phyloP scores from a whole-genome alignment of 2,888 invertebrate genomes.

The Anarsia innoxiella region DNA sequence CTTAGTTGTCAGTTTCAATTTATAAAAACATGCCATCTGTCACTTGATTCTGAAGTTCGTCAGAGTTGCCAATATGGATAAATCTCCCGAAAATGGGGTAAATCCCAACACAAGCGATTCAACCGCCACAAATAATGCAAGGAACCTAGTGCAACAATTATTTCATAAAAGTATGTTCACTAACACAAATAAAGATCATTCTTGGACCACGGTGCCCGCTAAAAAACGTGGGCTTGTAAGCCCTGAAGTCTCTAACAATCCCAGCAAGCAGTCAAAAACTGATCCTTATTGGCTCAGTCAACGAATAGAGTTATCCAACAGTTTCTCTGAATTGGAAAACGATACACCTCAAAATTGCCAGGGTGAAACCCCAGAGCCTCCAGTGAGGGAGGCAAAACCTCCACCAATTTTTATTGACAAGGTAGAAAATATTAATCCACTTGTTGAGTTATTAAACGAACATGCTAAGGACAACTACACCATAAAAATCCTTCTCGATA shows the following conservation, averaged over 20 bases:
- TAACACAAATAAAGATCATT: neutral
- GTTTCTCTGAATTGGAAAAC: neutral
- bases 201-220: neutral
- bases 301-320: neutral
- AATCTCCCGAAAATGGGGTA: no score
- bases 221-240: neutral
- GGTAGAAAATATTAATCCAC: neutral
- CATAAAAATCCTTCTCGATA: neutral
- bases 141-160: no score
- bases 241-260: neutral
- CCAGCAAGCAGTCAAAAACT: neutral
- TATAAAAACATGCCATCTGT: no score
- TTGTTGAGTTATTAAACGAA: neutral
- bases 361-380: neutral
- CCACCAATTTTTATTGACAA: neutral
- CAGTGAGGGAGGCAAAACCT: neutral
- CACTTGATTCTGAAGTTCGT: no score
- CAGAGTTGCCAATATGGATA: no score
- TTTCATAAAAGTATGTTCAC: no score
- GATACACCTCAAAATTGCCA: neutral
- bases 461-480: neutral
- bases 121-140: no score
- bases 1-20: no score
- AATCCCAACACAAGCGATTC: no score
- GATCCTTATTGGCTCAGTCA: neutral